Conservation (phyloP, 2,113 vertebrate species). For the Thalassoma bifasciatum region DNA sequence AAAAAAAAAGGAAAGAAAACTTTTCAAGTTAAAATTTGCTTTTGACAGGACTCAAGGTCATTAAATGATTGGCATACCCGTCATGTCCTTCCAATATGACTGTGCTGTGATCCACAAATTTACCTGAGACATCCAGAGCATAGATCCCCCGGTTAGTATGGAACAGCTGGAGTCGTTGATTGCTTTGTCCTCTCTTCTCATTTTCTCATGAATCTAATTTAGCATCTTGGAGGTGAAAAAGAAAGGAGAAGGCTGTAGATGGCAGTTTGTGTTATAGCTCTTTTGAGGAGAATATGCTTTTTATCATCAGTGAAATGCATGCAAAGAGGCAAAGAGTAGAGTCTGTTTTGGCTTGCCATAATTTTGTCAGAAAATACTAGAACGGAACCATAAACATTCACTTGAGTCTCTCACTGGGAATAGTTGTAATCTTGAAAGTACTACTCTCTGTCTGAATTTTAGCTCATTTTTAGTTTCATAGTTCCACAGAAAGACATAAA, state of each 20-base stretch:
- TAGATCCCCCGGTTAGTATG: slow-evolving; percentile 54
- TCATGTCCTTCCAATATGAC: slow-evolving; percentile 25
- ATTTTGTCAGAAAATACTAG: neutral
- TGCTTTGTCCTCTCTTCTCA: slow-evolving; percentile 57
- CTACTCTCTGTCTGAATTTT: neutral
- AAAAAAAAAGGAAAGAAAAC: too few species aligned
- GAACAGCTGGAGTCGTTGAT: slow-evolving; percentile 59
- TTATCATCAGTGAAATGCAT: slow-evolving; percentile 17
- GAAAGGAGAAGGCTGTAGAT: slow-evolving; percentile 16
- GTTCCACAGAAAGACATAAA: neutral
- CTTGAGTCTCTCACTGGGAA: too few species aligned
- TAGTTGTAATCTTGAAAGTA: neutral
- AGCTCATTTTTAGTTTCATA: neutral
- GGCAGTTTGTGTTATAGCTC: slow-evolving; percentile 10
- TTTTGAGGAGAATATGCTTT: slow-evolving; percentile 27
- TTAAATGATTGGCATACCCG: slow-evolving; percentile 28
- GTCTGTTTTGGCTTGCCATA: neutral
- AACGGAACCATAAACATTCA: neutral
- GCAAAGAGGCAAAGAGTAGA: neutral
- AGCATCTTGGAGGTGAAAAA: slow-evolving; percentile 37
- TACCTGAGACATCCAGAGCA: slow-evolving; percentile 23
- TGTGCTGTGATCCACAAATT: slow-evolving; percentile 35
- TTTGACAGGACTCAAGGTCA: slow-evolving; percentile 56
- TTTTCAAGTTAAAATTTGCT: slow-evolving; percentile 35
- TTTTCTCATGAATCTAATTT: slow-evolving; percentile 67